Evolutionary conservation across 2,797 vertebrate species (phyloP), one percentile per base, ranked within the genome.

Genomic region (Aratinga solstitialis): DNA sequence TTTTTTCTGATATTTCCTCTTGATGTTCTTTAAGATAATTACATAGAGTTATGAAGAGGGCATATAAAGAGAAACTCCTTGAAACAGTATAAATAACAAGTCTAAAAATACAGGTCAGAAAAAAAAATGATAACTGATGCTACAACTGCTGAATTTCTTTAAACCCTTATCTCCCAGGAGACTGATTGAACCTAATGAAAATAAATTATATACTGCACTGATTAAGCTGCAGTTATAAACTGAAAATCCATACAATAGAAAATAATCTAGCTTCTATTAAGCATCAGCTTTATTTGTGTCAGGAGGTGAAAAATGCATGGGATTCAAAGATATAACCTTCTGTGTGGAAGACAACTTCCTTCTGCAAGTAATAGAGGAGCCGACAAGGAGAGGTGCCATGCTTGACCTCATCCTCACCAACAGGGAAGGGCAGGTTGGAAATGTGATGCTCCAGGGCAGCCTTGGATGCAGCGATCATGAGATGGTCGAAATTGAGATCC

Each of bases 171-270:
- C 83, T 94, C 73, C 89, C 73, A 88, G 48, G 50, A 94, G 51
- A 91, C 69, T 79, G 59, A 78, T 24, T 78, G 54, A 91, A 24
- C 14, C 48, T 86, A 88, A 88, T 67, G 50, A 93, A 95, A 94
- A 89, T 69, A 81, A 92, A 90, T 73, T 56, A 50, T 34, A 89
- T 30, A 48, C 58, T 73, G 29, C 23, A 43, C 16, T 61, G 38
- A 88, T 89, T 69, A 87, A 93, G 63, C 18, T 71, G 30, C 23
- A 65, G 36, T 72, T 85, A 78, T 36, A 56, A 85, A 81, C 11
- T 38, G 30, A 89, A 95, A 90, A 71, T 69, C 53, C 43, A 69
- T 59, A 73, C 73, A 67, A 62, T 36, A 91, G 42, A 77, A 90
- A 78, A 81, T 73, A 84, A 84, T 53, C n/a, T 81, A 75, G 19